phyloP scores from a whole-genome alignment of 2,797 vertebrate species.

The Yasuhikotakia modesta region DNA sequence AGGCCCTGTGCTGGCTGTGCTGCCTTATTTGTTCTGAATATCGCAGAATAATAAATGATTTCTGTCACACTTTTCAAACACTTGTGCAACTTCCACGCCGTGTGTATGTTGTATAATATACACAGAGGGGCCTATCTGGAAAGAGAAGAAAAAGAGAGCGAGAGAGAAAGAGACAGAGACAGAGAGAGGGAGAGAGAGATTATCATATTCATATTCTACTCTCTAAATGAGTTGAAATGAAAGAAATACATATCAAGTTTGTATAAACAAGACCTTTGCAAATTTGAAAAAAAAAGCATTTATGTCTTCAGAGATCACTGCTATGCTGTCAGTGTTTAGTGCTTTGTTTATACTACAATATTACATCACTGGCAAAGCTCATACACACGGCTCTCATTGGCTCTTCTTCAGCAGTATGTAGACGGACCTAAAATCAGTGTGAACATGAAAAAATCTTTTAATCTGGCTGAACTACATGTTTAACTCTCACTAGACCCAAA shows the following conservation, averaged over 20 bases:
- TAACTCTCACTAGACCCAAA: background rate
- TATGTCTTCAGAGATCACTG: constrained; percentile 6
- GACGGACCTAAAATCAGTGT: constrained; percentile 2
- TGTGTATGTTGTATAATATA: constrained; percentile 56
- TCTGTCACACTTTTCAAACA: constrained; percentile 63
- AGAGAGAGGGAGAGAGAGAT: constrained; percentile 27
- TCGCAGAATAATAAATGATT: constrained; percentile 56
- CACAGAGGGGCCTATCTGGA: constrained; percentile 55
- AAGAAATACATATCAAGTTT: constrained; percentile 51
- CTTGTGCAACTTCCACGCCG: constrained; percentile 42
- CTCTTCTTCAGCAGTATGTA: constrained; percentile 57
- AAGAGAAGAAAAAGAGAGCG: constrained; percentile 1
- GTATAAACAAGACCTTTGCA: constrained; percentile 35
- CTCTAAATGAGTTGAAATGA: constrained; percentile 12
- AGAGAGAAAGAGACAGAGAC: constrained; percentile 14
- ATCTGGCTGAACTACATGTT: background rate
- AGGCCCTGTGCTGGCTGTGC: constrained; percentile 63
- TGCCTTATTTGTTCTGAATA: constrained; percentile 56
- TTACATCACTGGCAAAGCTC: constrained; percentile 58
- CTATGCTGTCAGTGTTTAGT: constrained; percentile 60
- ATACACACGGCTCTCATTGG: constrained; percentile 64
- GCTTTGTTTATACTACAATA: constrained; percentile 56
- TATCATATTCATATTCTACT: constrained; percentile 6
- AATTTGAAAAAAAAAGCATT: constrained; percentile 48
- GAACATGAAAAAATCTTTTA: background rate